Percentiles rank a stretch among this genome's conserved stretches.
These are phyloP conservation scores for Aleiodes leptofemur DNA, from an alignment of 2,888 invertebrate species.

Conservation along the genomic window DNA sequence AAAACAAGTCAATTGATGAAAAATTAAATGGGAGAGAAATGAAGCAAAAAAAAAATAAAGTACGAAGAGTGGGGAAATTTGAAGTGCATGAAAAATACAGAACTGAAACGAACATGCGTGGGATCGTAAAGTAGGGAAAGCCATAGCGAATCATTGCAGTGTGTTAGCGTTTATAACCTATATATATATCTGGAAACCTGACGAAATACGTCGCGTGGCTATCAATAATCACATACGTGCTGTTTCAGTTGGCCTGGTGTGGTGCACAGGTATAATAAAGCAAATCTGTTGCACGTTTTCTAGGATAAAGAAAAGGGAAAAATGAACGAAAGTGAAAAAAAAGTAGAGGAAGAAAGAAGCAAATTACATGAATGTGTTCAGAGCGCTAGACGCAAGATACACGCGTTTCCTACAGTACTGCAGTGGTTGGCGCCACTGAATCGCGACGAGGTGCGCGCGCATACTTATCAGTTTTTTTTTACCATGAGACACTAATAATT, in stretches of 20 bases:
- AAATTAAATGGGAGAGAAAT: constrained; percentile 2
- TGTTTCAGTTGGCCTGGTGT: constrained; percentile 4
- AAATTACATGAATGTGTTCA: constrained; percentile 12
- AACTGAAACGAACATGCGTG: constrained; percentile 27
- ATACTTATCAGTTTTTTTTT: constrained; percentile 28
- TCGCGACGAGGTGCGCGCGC: constrained; percentile 46
- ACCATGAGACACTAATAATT: constrained; percentile 48
- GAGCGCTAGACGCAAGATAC: constrained; percentile 34
- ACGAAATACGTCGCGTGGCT: constrained; percentile 51
- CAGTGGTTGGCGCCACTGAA: constrained; percentile 51
- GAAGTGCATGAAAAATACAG: constrained; percentile 1
- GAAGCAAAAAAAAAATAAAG: neutral
- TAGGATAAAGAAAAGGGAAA: too few species aligned
- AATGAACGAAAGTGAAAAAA: neutral
- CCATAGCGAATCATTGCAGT: constrained; percentile 29
- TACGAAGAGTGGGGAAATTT: neutral
- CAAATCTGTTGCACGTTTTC: neutral
- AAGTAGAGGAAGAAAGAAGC: neutral
- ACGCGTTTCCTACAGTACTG: constrained; percentile 36
- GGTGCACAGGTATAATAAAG: constrained; percentile 16
- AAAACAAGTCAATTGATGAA: neutral
- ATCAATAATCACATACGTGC: constrained; percentile 42
- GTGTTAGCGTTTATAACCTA: constrained; percentile 9
- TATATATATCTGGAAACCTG: constrained; percentile 37
- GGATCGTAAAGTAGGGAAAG: constrained; percentile 31